A percentile compares a stretch with the other conserved stretches of the same genome.
phyloP scores from a whole-genome alignment of 2,797 vertebrate genomes.

The Melanotaenia boesemani region DNA sequence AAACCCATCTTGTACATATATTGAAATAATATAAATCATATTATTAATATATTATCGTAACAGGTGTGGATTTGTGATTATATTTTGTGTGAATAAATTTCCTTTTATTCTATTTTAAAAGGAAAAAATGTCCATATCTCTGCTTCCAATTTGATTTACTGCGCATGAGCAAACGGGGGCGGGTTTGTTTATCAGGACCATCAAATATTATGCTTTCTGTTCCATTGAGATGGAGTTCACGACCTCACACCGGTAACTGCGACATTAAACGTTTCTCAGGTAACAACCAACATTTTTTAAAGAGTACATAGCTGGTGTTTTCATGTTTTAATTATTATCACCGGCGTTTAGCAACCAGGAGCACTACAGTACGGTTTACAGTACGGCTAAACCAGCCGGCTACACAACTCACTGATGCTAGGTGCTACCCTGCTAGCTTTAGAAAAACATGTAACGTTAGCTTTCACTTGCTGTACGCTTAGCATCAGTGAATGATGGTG shows the following conservation, averaged over 20 bases:
- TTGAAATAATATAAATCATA: not conserved
- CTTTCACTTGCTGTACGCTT: not conserved
- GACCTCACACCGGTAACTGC: conserved; percentile 5
- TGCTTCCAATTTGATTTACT: not conserved
- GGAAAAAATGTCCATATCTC: too few relatives aligned
- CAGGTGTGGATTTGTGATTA: fast-evolving
- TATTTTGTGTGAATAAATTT: not conserved
- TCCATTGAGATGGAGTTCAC: conserved; percentile 29
- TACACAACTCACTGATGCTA: conserved; percentile 12
- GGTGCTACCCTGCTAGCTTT: conserved; percentile 10
- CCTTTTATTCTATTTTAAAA: not conserved
- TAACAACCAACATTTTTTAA: conserved; percentile 1
- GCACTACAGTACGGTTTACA: not conserved
- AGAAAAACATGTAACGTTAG: not conserved
- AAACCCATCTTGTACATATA: too few relatives aligned
- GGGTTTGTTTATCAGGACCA: conserved; percentile 10
- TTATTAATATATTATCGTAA: not conserved
- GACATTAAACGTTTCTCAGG: conserved; percentile 30
- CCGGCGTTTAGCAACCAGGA: not conserved
- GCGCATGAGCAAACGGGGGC: conserved; percentile 60
- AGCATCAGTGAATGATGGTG: not conserved
- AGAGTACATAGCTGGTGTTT: not conserved
- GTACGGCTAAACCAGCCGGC: not conserved
- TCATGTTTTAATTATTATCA: fast-evolving
- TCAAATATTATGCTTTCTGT: conserved; percentile 43